Percentiles rank a stretch among this genome's conserved stretches.
Conservation (phyloP, 2,113 vertebrate species). For the Pterocles gutturalis region DNA sequence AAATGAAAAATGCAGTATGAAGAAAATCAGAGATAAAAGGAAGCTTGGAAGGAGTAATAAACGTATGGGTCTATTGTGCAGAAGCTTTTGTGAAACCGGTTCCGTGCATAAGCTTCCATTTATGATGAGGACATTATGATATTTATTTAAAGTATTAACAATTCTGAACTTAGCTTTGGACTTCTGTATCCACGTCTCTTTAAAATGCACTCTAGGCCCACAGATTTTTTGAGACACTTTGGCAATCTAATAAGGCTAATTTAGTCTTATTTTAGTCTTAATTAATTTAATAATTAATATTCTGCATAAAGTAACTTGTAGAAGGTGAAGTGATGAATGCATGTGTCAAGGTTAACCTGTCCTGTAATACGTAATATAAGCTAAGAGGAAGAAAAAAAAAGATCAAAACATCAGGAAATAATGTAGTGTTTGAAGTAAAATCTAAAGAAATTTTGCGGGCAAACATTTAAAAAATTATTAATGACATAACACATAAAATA, state of each 20-base stretch:
- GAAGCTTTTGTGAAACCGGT: neutral
- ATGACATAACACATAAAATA: neutral
- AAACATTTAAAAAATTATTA: neutral
- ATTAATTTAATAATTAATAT: slow-evolving; percentile 43
- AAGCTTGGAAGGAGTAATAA: neutral
- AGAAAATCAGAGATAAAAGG: neutral
- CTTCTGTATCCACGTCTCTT: neutral
- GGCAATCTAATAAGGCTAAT: neutral
- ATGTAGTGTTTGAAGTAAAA: neutral
- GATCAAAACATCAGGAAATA: neutral
- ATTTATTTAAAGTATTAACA: neutral
- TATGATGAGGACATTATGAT: neutral
- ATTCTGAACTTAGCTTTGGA: neutral
- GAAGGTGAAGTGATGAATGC: neutral
- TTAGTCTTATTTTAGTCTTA: neutral
- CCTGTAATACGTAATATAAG: neutral
- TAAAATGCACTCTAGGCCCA: neutral
- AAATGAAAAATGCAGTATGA: neutral
- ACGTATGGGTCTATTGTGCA: fast-evolving
- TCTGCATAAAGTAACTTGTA: neutral
- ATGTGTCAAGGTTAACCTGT: neutral
- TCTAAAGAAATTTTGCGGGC: neutral
- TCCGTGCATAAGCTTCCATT: neutral
- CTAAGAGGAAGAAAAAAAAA: neutral
- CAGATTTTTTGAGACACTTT: neutral